These are phyloP conservation scores for Crotophaga sulcirostris DNA, from an alignment of 2,113 vertebrate species.

Conservation along the genomic window DNA sequence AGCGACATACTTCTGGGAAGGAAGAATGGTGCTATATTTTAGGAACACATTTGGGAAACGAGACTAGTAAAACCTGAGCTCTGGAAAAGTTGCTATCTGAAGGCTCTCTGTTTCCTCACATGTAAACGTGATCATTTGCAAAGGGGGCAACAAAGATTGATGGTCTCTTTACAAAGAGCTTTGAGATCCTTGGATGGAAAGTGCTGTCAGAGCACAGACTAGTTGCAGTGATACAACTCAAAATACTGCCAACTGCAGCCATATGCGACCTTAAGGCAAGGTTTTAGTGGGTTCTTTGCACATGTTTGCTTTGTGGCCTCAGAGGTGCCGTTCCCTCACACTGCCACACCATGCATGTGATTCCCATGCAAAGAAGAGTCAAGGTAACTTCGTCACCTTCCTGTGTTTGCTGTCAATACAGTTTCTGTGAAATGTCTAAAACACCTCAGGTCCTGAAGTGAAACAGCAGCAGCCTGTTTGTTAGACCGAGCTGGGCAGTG, in stretches of 20 bases:
- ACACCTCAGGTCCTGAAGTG: conserved; percentile 61
- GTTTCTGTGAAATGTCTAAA: conserved; percentile 68
- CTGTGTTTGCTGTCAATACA: conserved; percentile 36
- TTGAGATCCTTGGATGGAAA: not conserved
- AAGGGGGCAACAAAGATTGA: not conserved
- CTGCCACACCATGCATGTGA: not conserved
- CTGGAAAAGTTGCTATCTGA: not conserved
- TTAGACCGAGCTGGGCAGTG: conserved; percentile 29
- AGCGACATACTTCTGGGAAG: not conserved
- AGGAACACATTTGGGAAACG: not conserved
- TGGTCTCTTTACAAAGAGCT: not conserved
- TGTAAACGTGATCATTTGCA: not conserved
- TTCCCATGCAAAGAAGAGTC: not conserved
- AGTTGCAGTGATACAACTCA: not conserved
- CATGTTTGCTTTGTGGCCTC: not conserved
- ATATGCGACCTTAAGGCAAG: not conserved
- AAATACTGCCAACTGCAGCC: not conserved
- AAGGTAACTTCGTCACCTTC: conserved; percentile 7
- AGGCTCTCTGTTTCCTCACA: not conserved
- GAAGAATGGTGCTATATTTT: conserved; percentile 8
- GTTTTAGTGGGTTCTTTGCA: not conserved
- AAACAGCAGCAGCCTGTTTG: conserved; percentile 48
- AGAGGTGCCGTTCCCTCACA: not conserved
- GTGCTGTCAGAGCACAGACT: not conserved
- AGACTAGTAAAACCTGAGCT: not conserved